Evolutionary conservation across 2,113 vertebrate genomes (phyloP).

Genomic region (Cinclus mexicanus): DNA sequence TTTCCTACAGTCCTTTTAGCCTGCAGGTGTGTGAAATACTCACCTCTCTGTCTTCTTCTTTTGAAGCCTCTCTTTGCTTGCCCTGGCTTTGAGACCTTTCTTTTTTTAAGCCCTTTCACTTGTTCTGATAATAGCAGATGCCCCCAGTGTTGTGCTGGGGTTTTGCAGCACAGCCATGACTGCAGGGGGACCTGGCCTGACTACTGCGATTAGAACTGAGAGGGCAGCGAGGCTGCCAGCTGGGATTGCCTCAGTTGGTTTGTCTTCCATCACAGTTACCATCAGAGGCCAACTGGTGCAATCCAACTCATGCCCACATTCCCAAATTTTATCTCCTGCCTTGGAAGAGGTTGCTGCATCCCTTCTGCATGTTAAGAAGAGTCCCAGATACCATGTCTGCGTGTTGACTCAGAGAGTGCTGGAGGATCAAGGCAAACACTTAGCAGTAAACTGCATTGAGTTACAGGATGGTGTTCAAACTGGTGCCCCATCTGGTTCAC

Average conservation of each 20-base stretch:
- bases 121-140: neutral
- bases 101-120: neutral
- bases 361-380: neutral
- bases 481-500: neutral
- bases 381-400: neutral
- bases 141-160: neutral
- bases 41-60: neutral
- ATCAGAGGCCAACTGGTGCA: neutral
- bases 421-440: neutral
- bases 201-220: neutral
- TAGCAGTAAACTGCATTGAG: neutral
- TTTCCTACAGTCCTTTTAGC: neutral
- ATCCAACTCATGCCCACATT: neutral
- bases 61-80: neutral
- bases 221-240: neutral
- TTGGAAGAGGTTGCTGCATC: neutral
- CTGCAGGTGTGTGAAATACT: neutral
- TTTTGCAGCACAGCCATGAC: neutral
- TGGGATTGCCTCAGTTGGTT: neutral
- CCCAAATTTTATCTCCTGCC: neutral
- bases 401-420: neutral
- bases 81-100: neutral
- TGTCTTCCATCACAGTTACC: neutral
- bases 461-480: neutral
- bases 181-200: neutral